Conservation (phyloP, 2,797 vertebrate species). For the Platyrinchus mystaceus region DNA sequence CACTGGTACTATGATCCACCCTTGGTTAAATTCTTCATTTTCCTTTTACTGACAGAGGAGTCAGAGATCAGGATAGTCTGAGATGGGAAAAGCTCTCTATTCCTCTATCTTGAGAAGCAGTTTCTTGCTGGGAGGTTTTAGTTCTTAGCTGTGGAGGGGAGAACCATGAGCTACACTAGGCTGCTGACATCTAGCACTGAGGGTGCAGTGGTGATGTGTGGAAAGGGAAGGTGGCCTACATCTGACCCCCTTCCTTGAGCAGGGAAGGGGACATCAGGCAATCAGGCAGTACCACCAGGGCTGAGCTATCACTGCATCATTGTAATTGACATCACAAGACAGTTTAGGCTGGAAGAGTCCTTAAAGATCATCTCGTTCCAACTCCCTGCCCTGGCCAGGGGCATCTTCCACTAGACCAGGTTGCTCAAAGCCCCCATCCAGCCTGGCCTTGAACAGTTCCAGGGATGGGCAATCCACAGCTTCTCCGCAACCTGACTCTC, state of each 20-base stretch:
- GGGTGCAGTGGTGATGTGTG: background rate
- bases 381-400: background rate
- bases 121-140: background rate
- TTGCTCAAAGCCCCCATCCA: background rate
- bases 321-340: fast-evolving
- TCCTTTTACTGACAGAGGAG: background rate
- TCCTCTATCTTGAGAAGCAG: fast-evolving
- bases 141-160: background rate
- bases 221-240: background rate
- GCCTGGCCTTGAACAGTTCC: background rate
- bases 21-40: background rate
- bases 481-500: background rate
- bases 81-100: background rate
- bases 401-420: background rate
- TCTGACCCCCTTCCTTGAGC: background rate
- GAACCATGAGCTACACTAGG: background rate
- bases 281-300: too few species aligned
- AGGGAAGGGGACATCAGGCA: background rate
- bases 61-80: background rate
- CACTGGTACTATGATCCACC: background rate
- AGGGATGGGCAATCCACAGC: background rate
- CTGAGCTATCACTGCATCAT: background rate
- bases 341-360: background rate
- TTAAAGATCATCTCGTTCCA: background rate
- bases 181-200: background rate